phyloP scores from a whole-genome alignment of 2,888 invertebrate genomes.

The Hirtodrosophila trivittata region DNA sequence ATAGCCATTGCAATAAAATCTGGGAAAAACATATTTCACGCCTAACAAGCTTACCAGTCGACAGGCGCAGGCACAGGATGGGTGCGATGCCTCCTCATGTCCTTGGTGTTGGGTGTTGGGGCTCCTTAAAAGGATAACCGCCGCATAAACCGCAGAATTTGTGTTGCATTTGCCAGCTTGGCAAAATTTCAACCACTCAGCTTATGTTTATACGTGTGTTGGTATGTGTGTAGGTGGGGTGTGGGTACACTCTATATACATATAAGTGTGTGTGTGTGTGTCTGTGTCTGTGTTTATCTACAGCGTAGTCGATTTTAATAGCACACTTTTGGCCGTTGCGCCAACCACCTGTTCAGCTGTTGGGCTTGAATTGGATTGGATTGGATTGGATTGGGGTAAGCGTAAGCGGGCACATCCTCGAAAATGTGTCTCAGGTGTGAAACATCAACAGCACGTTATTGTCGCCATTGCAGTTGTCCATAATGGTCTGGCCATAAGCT shows the following conservation, averaged over 20 bases:
- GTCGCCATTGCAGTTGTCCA: slow-evolving; percentile 75
- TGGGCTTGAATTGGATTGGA: not conserved
- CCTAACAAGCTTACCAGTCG: slow-evolving; percentile 60
- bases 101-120: slow-evolving; percentile 27
- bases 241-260: slow-evolving; percentile 3
- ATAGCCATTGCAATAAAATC: slow-evolving; percentile 38
- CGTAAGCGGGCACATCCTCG: slow-evolving; percentile 14
- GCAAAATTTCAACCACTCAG: slow-evolving; percentile 51
- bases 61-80: slow-evolving; percentile 8
- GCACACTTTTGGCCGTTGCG: slow-evolving; percentile 64
- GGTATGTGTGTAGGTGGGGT: slow-evolving; percentile 24
- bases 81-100: slow-evolving; percentile 1
- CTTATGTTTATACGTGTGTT: slow-evolving; percentile 21
- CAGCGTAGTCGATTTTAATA: slow-evolving; percentile 57
- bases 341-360: slow-evolving; percentile 66
- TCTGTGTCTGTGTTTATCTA: slow-evolving; percentile 1
- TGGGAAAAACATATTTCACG: slow-evolving; percentile 55
- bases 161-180: slow-evolving; percentile 66
- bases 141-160: slow-evolving; percentile 66
- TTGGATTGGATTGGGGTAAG: not conserved
- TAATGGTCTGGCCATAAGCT: slow-evolving; percentile 70
- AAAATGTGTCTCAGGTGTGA: slow-evolving; percentile 72
- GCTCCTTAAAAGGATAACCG: slow-evolving; percentile 62
- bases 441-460: slow-evolving; percentile 74
- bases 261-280: slow-evolving; percentile 18